Percentiles rank a stretch among this genome's conserved stretches.
These are phyloP conservation scores for Cyphomyrus discorhynchus DNA, from an alignment of 2,113 vertebrate species.

Conservation along the genomic window DNA sequence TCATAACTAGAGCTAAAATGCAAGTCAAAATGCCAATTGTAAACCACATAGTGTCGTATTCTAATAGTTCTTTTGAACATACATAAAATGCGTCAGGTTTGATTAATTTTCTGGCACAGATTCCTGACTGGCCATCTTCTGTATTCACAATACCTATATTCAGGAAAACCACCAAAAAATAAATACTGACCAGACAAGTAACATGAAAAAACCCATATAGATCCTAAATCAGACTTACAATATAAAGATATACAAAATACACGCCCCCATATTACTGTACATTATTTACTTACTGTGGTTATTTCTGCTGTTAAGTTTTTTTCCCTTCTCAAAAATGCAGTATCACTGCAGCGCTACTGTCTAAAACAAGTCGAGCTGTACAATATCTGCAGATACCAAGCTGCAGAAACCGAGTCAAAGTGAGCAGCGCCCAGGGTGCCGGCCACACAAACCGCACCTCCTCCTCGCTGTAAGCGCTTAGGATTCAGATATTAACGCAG, in stretches of 20 bases:
- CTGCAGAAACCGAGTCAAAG: background rate
- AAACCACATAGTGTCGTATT: background rate
- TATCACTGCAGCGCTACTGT: slow-evolving; percentile 10
- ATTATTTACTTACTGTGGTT: background rate
- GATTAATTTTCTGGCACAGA: background rate
- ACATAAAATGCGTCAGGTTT: background rate
- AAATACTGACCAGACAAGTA: background rate
- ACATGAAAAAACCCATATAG: background rate
- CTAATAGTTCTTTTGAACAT: background rate
- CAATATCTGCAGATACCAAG: background rate
- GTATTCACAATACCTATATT: background rate
- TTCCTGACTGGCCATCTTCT: background rate
- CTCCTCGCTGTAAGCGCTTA: background rate
- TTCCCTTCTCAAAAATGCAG: slow-evolving; percentile 14
- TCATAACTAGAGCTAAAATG: background rate
- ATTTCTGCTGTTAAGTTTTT: background rate
- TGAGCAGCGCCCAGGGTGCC: background rate
- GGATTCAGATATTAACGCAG: background rate
- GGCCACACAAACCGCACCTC: background rate
- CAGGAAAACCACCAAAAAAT: background rate
- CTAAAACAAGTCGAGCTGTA: background rate
- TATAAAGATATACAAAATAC: background rate
- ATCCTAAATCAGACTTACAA: background rate
- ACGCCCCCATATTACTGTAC: background rate
- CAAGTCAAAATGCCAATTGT: background rate